phyloP scores from a whole-genome alignment of 2,113 vertebrate species.

The Thinocorus orbignyianus region DNA sequence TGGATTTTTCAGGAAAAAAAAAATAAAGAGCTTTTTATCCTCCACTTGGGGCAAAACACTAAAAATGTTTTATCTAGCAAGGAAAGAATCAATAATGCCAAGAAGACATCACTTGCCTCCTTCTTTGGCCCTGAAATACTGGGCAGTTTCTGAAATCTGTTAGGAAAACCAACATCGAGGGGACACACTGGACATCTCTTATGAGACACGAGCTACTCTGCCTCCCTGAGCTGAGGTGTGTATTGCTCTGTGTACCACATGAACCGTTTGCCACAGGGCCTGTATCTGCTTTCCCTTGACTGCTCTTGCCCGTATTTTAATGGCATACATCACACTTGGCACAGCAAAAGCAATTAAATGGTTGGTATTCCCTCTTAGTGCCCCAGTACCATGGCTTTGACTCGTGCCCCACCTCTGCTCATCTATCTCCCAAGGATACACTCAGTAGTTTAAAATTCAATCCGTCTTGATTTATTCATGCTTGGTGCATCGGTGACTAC shows the following conservation, averaged over 20 bases:
- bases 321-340: not conserved
- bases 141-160: not conserved
- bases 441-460: conserved; percentile 35
- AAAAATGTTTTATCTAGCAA: not conserved
- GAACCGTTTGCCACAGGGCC: not conserved
- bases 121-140: not conserved
- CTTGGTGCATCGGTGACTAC: conserved; percentile 10
- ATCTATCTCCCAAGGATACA: not conserved
- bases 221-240: not conserved
- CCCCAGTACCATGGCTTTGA: not conserved
- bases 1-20: not conserved
- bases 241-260: not conserved
- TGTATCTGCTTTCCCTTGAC: not conserved
- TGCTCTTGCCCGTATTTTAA: not conserved
- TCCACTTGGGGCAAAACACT: not conserved
- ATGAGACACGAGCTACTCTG: not conserved
- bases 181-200: not conserved
- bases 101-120: not conserved
- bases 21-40: fast-evolving
- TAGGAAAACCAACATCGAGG: not conserved
- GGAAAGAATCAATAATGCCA: not conserved
- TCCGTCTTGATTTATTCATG: conserved; percentile 45
- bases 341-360: not conserved
- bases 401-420: not conserved
- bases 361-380: not conserved